A percentile compares a stretch with the other conserved stretches of the same genome.
Conservation (phyloP, 2,888 invertebrate species). For the Hemicrepidius hirtus region DNA sequence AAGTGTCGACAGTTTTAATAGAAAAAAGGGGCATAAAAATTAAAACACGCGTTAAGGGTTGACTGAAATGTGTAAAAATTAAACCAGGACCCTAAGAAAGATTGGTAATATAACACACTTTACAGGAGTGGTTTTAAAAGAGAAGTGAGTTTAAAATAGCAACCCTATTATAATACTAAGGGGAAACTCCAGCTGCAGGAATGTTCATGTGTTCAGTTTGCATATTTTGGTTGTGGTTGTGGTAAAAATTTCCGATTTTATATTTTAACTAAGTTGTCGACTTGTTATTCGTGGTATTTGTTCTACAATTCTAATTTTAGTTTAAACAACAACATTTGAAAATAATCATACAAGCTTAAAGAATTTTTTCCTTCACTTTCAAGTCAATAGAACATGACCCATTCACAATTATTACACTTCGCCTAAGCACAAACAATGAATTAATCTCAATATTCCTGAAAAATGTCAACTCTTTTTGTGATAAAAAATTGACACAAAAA, state of each 20-base stretch:
- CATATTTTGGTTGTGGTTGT: slow-evolving; percentile 12
- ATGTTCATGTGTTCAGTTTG: neutral
- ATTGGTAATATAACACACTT: slow-evolving; percentile 20
- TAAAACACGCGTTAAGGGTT: neutral
- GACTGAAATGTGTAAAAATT: slow-evolving; percentile 8
- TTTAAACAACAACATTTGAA: too few relatives aligned
- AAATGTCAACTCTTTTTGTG: too few relatives aligned
- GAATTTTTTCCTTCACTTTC: too few relatives aligned
- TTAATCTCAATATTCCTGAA: too few relatives aligned
- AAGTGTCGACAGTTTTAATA: slow-evolving; percentile 37
- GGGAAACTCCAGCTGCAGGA: slow-evolving; percentile 42
- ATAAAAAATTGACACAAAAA: too few relatives aligned
- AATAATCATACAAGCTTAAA: too few relatives aligned
- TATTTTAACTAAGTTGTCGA: too few relatives aligned
- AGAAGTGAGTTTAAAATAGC: slow-evolving; percentile 41
- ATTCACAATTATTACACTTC: too few relatives aligned
- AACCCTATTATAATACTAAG: slow-evolving; percentile 41
- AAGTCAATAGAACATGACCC: too few relatives aligned
- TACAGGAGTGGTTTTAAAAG: neutral
- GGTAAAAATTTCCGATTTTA: slow-evolving; percentile 8
- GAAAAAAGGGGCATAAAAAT: slow-evolving; percentile 24
- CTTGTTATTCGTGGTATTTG: too few relatives aligned
- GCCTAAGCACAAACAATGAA: too few relatives aligned
- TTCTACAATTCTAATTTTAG: too few relatives aligned
- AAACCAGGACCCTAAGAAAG: neutral